These are phyloP conservation scores for Ips nitidus DNA, from an alignment of 1,140 invertebrate genomes.

Conservation along the genomic window DNA sequence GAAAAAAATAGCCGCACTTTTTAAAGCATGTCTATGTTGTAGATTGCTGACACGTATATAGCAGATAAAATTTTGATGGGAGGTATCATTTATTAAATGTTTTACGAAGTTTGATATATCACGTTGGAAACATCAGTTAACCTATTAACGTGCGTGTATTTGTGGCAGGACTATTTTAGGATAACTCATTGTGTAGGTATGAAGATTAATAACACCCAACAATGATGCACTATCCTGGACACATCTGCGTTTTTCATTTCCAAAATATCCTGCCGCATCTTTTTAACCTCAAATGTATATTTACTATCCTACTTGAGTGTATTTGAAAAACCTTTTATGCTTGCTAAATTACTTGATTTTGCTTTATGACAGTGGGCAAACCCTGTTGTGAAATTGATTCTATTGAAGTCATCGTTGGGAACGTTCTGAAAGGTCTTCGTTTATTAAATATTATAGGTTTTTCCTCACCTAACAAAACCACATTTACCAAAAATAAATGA, in stretches of 20 bases:
- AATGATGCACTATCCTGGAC: too few species aligned
- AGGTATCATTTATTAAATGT: neutral
- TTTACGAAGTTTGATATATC: neutral
- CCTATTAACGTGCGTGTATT: too few species aligned
- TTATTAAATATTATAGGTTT: conserved; percentile 19
- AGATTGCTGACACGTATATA: conserved; percentile 11
- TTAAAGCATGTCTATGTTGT: too few species aligned
- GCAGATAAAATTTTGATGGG: neutral
- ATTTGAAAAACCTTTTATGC: conserved; percentile 12
- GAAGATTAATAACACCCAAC: too few species aligned
- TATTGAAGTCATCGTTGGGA: conserved; percentile 30
- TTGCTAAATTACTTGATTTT: conserved; percentile 24
- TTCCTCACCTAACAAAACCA: conserved; percentile 17
- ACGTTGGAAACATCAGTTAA: too few species aligned
- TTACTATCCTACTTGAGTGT: neutral
- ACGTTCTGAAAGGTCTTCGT: conserved; percentile 13
- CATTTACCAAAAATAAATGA: conserved; percentile 18
- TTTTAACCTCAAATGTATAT: neutral
- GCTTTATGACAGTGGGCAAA: conserved; percentile 20
- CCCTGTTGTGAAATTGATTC: conserved; percentile 23
- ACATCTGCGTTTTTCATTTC: too few species aligned
- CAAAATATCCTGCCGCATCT: too few species aligned
- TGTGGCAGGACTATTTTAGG: too few species aligned
- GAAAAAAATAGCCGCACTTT: neutral
- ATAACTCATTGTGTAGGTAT: too few species aligned